phyloP scores from a whole-genome alignment of 2,888 invertebrate species.

The Frankliniella fusca region DNA sequence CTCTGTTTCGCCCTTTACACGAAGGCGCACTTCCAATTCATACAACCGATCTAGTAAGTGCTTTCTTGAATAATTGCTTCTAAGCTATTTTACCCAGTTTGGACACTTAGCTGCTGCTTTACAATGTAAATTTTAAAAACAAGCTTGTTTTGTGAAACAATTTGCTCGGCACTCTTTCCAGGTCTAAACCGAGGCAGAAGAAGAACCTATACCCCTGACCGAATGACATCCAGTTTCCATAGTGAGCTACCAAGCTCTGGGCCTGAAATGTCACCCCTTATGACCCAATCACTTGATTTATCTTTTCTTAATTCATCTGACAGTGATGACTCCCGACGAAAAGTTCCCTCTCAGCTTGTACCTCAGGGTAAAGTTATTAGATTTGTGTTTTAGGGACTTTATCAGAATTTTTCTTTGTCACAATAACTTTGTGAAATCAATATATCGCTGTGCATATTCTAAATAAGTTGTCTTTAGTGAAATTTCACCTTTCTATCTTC shows the following conservation, averaged over 20 bases:
- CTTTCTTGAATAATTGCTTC: background rate
- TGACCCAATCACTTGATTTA: conserved; percentile 9
- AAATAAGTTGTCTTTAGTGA: background rate
- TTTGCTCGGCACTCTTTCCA: background rate
- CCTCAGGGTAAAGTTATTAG: background rate
- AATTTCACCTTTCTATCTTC: background rate
- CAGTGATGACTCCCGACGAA: background rate
- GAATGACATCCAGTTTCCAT: conserved; percentile 4
- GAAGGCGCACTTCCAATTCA: conserved; percentile 12
- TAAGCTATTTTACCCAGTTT: background rate
- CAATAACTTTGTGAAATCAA: background rate
- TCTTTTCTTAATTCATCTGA: conserved; percentile 4
- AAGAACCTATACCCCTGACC: conserved; percentile 6
- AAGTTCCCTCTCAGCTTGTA: conserved; percentile 1
- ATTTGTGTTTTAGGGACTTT: background rate
- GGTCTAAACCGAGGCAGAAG: background rate
- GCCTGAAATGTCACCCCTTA: background rate
- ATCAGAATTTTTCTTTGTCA: background rate
- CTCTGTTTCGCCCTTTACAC: conserved; percentile 17
- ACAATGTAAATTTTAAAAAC: background rate
- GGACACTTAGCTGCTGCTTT: background rate
- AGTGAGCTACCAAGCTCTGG: conserved; percentile 8
- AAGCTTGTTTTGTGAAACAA: background rate
- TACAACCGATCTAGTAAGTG: conserved; percentile 20
- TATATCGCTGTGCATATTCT: too few species aligned